phyloP scores from a whole-genome alignment of 2,797 vertebrate species.

The Tapera naevia region DNA sequence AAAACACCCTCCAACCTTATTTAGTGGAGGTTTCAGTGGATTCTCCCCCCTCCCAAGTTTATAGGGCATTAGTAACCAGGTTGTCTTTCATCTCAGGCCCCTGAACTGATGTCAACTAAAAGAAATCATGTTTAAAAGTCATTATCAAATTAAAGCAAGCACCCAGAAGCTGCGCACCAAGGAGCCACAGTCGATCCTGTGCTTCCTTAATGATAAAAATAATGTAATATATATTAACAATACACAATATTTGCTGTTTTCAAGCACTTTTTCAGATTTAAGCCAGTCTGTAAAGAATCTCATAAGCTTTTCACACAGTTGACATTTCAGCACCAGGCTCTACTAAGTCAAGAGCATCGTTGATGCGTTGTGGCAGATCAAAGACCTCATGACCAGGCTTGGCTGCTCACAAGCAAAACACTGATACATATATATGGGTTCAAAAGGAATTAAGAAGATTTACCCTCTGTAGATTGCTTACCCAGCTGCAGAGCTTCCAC shows the following conservation, averaged over 20 bases:
- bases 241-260: fast-evolving
- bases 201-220: not conserved
- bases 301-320: fast-evolving
- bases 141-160: not conserved
- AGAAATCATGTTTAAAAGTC: conserved; percentile 57
- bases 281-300: not conserved
- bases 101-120: not conserved
- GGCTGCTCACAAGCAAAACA: too few relatives aligned
- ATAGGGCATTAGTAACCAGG: conserved; percentile 34
- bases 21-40: conserved; percentile 28
- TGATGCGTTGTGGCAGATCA: fast-evolving
- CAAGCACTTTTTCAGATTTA: not conserved
- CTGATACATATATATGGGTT: fast-evolving
- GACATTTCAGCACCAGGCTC: not conserved
- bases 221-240: fast-evolving
- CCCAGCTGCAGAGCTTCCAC: not conserved
- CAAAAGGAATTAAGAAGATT: too few relatives aligned
- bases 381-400: not conserved
- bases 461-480: not conserved
- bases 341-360: not conserved
- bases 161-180: not conserved
- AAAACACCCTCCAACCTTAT: not conserved
- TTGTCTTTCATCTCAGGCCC: conserved; percentile 25
- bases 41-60: conserved; percentile 36
- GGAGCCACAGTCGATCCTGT: not conserved